Percentiles rank a stretch among this genome's conserved stretches.
Conservation (phyloP, 2,797 vertebrate species). For the Notoglanidium macrostoma region DNA sequence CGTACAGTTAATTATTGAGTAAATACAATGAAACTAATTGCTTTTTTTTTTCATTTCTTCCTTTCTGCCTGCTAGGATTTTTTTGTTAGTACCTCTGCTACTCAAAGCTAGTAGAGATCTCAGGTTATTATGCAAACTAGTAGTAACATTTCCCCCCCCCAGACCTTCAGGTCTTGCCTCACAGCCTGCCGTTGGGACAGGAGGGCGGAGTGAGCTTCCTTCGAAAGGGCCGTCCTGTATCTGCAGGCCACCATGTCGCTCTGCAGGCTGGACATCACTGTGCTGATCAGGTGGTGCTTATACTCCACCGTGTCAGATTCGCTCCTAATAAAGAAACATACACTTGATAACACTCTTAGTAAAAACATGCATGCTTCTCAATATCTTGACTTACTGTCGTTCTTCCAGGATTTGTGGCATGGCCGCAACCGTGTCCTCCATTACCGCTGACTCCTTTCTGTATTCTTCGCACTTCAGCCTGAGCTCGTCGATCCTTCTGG, state of each 20-base stretch:
- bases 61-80: background rate
- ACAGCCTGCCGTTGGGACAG: slow-evolving; percentile 61
- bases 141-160: background rate
- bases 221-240: slow-evolving; percentile 67
- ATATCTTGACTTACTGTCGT: slow-evolving; percentile 68
- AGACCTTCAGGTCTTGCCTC: slow-evolving; percentile 73
- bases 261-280: slow-evolving; percentile 71
- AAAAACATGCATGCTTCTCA: background rate
- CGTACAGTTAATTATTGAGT: background rate
- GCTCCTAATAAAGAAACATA: slow-evolving; percentile 60
- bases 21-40: too few relatives aligned
- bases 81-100: background rate
- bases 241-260: slow-evolving; percentile 70
- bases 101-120: background rate
- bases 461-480: slow-evolving; percentile 59
- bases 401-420: slow-evolving; percentile 60
- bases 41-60: too few relatives aligned
- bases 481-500: slow-evolving; percentile 49
- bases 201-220: slow-evolving; percentile 57
- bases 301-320: slow-evolving; percentile 62
- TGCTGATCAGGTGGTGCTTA: slow-evolving; percentile 71
- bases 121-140: background rate
- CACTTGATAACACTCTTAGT: background rate
- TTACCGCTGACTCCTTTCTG: slow-evolving; percentile 59
- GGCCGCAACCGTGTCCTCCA: slow-evolving; percentile 58